Base-by-base conservation (phyloP, 2,888 invertebrate genomes). In the Parapristionchus giblindavisi region DNA sequence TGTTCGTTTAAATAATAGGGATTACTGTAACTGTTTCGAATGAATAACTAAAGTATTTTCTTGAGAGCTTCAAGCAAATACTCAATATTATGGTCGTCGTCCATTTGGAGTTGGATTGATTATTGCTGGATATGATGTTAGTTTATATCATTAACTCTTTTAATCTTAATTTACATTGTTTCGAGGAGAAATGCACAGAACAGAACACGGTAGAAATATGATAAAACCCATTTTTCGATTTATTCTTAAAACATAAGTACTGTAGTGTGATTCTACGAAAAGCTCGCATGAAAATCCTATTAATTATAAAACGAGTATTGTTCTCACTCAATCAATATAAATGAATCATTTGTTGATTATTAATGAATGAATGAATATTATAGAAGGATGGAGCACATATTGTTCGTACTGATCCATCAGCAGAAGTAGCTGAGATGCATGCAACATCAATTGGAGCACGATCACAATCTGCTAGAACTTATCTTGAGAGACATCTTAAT, bases 371-470 rank as follows among this genome's bases (percentile, higher is more conserved):
- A 14, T 14, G 48, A 48, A 14, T 48, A 1, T 38, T 86, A 14
- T 86, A 93, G 93, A 93, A 93, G 85, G 92, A 93, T 90, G 99
- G 98, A 0, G 93, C 97, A 0, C 98, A 99, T 88, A 94, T 99
- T 82, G 97, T 94, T 89, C 96, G 98, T 90, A 96, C 96, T 0
- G 95, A 95, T 83, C 99, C 99, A 0, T 98, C 98, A 0, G 97
- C 98, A 0, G 99, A 97, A 90, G 97, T 92, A 89, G 96, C 94
- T 86, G 95, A 97, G 89, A 98, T 98, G 90, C 94, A 95, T 86
- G 96, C 97, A 0, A 98, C 99, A 95, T 96, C 99, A 0, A 96
- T 99, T 81, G 99, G 99, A 0, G 93, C 98, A 0, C 91, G 99
- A 11, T 97, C 97, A 0, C 99, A 99, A 89, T 95, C 96, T 79